Base-by-base conservation (phyloP, 2,797 vertebrate species). In the Carcharodon carcharias region DNA sequence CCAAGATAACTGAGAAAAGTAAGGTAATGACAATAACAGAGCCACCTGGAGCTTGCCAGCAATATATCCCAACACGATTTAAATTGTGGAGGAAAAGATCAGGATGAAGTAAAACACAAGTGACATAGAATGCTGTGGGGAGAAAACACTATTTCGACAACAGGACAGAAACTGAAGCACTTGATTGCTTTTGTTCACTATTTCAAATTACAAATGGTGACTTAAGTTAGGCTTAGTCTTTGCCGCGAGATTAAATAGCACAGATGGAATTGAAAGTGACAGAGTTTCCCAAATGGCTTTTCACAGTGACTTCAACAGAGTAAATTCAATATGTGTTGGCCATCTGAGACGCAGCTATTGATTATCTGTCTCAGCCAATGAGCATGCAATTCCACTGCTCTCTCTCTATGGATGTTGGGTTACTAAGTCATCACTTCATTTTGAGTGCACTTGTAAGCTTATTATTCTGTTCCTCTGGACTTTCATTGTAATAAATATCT, bases 251-350 rank as follows among this genome's bases (percentile, higher is more conserved):
- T 98, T 98, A 98, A 98, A 98, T 98, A 97, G 97, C 97, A 96
- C 97, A 97, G 97, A 98, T 97, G 97, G 97, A 98, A 98, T 97
- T 97, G 97, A 97, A 98, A 98, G 97, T 97, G 98, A 98, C 98
- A 98, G 97, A 98, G 97, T 98, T 97, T 98, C 98, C 98, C 98
- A 96, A 93, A 97, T 97, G 98, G 98, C 98, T 99, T 97, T 98
- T 98, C 98, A 98, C 98, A 98, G 97, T 98, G 98, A 98, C 98
- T 98, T 99, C 97, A 98, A 96, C 97, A 98, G 98, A 98, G 98
- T 97, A 96, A 97, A 98, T 98, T 99, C 98, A 97, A 99, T 99
- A 98, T 97, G 97, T 97, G 97, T 97, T 97, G 97, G 97, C 97
- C 98, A 97, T 97, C 97, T 96, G 97, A 98, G 98, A 98, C 97